These are phyloP conservation scores for Anarhynchus alexandrinus DNA, from an alignment of 2,113 vertebrate species.

Conservation along the genomic window DNA sequence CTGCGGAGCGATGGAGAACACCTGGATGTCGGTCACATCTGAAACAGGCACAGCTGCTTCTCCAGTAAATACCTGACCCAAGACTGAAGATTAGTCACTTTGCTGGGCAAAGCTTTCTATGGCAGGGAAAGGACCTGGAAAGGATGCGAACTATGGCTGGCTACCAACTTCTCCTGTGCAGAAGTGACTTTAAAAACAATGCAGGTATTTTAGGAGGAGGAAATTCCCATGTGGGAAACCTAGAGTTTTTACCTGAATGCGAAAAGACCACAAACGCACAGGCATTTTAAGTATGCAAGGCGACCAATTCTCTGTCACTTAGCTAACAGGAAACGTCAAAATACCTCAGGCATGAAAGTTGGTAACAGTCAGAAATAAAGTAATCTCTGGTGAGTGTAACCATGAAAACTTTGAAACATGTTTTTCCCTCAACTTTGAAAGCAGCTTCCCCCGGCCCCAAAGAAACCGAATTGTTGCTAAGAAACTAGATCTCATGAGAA, in stretches of 20 bases:
- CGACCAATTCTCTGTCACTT: neutral
- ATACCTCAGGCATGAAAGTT: slow-evolving; percentile 29
- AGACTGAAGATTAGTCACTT: neutral
- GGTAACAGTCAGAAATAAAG: neutral
- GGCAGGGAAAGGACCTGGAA: neutral
- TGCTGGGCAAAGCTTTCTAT: neutral
- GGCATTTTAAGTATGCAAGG: neutral
- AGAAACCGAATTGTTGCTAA: neutral
- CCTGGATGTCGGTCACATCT: neutral
- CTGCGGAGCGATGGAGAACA: neutral
- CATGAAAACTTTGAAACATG: neutral
- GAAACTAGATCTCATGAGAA: neutral
- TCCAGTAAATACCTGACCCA: neutral
- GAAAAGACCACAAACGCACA: neutral
- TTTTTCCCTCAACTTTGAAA: neutral
- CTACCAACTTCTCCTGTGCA: neutral
- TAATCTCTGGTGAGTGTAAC: neutral
- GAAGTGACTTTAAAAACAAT: neutral
- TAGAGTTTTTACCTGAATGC: neutral
- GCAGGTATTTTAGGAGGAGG: neutral
- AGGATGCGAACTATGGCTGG: neutral
- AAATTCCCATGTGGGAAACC: neutral
- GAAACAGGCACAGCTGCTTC: neutral
- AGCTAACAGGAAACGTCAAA: slow-evolving; percentile 23
- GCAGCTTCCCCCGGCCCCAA: neutral